Percentiles rank a stretch among this genome's conserved stretches.
phyloP scores from a whole-genome alignment of 2,113 vertebrate genomes.

The Taxidea taxus region DNA sequence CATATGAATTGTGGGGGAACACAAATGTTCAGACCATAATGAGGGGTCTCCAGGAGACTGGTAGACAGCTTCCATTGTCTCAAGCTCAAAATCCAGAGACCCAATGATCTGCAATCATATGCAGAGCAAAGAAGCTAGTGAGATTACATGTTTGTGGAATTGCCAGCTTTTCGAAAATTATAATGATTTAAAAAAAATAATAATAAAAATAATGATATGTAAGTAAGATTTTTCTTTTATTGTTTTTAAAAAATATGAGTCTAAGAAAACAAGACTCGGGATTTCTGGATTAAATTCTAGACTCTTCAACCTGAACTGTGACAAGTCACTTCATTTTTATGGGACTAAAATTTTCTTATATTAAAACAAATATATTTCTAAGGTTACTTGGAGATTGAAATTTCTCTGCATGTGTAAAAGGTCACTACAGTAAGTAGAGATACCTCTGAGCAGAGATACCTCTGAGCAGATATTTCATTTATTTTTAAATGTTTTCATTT shows the following conservation, averaged over 20 bases:
- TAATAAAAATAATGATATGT: not conserved
- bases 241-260: not conserved
- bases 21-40: not conserved
- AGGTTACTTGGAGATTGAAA: not conserved
- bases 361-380: not conserved
- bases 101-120: constrained; percentile 48
- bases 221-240: constrained; percentile 35
- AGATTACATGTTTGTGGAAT: constrained; percentile 42
- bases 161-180: constrained; percentile 68
- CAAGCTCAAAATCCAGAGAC: not conserved
- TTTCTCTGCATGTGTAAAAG: not conserved
- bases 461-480: not conserved
- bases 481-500: not conserved
- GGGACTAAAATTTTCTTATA: not conserved
- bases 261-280: too few species aligned
- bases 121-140: constrained; percentile 4
- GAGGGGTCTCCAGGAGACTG: constrained; percentile 13
- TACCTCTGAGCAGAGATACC: not conserved
- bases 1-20: not conserved
- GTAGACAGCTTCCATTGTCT: constrained; percentile 67
- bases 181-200: not conserved
- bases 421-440: not conserved
- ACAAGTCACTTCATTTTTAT: not conserved
- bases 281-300: not conserved
- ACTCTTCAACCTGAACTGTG: not conserved